Evolutionary conservation across 2,113 vertebrate genomes (phyloP), one percentile per base, ranked within the genome.

Genomic region (Antechinus flavipes): DNA sequence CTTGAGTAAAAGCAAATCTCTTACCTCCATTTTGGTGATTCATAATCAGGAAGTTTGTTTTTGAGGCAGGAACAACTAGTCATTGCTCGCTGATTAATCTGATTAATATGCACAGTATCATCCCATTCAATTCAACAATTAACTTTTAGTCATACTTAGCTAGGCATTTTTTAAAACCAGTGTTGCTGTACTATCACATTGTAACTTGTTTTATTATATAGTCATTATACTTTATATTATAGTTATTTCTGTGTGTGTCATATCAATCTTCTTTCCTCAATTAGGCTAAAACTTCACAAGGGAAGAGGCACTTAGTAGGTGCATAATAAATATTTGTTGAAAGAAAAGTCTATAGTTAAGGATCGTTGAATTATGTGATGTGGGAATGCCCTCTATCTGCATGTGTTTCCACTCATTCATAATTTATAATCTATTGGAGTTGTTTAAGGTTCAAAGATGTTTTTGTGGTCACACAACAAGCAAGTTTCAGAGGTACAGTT

Each of bases 121-220:
- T n/a, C 95, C 90, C 95, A 92, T 92, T 49, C 24, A 58, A 93
- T 94, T 97, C 76, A 58, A 94, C 96, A 95, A 97, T 98, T 97
- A 97, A 91, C 95, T 90, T 97, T 98, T 96, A 97, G 97, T 98
- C 98, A 97, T 93, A 54, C 94, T 8, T 49, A 7, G 49, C 49
- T n/a, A 76, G 68, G n/a, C 14, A 42, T 35, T 68, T 76, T 68
- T n/a, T 42, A 8, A 49, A 30, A 76, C 30, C 68, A 76, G 68
- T 42, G 1, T 76, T 42, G n/a, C 14, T 42, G 2, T n/a, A 76
- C 68, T 42, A 76, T 76, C 16, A 7, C n/a, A 76, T 42, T 76
- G 68, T 42, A 76, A 76, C 68, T 42, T 76, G 12, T n/a, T 42
- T 76, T 76, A 5, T 76, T 76, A 22, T 0, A 16, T 42, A 76